Evolutionary conservation across 2,113 vertebrate genomes (phyloP), one percentile per base, ranked within the genome.

Genomic region (Candoia aspera): DNA sequence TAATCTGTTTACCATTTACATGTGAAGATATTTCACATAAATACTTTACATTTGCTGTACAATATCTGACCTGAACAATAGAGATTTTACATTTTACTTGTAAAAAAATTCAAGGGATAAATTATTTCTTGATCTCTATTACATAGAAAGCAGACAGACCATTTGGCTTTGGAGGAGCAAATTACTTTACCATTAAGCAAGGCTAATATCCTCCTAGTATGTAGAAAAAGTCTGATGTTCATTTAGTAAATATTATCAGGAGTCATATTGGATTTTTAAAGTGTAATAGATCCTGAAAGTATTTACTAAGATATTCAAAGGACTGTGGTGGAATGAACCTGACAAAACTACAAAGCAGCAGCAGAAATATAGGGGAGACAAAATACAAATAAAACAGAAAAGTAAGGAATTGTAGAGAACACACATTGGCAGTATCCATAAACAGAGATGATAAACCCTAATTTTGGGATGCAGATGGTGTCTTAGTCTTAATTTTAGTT

Each of bases 321-420:
- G 42, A 60, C 0, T 87, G 55, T 42, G 58, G 17, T 26, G 49
- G 37, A n/a, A 88, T 15, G 62, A 2, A 23, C 8, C 0, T 86
- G 79, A 5, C 26, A 57, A 58, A 92, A 49, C n/a, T 57, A 53
- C n/a, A 84, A 86, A 19, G 37, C 2, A 12, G 2, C 73, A 0
- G 0, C 12, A 57, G 2, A 88, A 93, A 2, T 33, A 93, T 24
- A 13, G 91, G 37, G 24, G 13, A 88, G 87, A 90, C 84, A 46
- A 21, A 68, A 90, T 84, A 8, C 79, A 92, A 64, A 55, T 54
- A 10, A 5, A 64, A 55, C n/a, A 92, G 1, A 94, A 54, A 94
- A 83, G 93, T 60, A 60, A 93, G 91, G 92, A 91, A 95, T 85
- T 58, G 93, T 42, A 90, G n/a, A 55, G 8, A 79, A 79, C 33